Base-by-base conservation (phyloP, 2,113 vertebrate genomes). In the Cervus canadensis region DNA sequence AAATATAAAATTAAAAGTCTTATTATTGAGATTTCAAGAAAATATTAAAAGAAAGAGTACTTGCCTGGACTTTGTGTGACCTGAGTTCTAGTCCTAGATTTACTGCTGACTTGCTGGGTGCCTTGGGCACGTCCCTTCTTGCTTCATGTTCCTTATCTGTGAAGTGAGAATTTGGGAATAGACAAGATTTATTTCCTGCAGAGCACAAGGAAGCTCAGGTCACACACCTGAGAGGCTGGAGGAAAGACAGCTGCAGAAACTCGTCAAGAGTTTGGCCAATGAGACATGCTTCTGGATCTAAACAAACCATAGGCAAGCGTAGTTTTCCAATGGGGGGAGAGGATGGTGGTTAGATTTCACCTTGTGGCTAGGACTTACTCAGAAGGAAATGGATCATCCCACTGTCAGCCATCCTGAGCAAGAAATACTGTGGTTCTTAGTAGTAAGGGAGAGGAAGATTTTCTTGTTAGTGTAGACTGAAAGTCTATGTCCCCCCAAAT, bases 1-100 rank as follows among this genome's bases (percentile, higher is more conserved):
- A 92, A 82, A 82, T 85, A 85, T 19, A 62, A 93, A 95, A 89
- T 95, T 78, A 84, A 93, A 97, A 83, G 36, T 81, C 62, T 57
- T 33, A 9, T 94, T 90, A 67, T 25, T 64, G 54, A n/a, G 54
- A 54, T 95, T 95, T 97, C 14, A 92, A 25, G 52, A 92, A 83
- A 57, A 52, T 87, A 84, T 64, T 87, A 84, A 86, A 97, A 33
- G 52, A 83, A 90, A 89, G 10, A 91, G 45, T 10, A 52, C 26
- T 93, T 93, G 50, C 50, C 14, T 13, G 19, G 40, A 1, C 13
- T 79, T 93, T 60, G 48, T 11, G 2, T 11, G 26, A 54, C 5
- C 7, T 43, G 43, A 7, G 15, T 78, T 86, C 60, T 43, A 36
- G 36, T 62, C 6, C 17, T 59, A 33, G 56, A 28, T 57, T 89